These are phyloP conservation scores for Falco novaeseelandiae DNA, from an alignment of 2,797 vertebrate genomes.

Conservation along the genomic window DNA sequence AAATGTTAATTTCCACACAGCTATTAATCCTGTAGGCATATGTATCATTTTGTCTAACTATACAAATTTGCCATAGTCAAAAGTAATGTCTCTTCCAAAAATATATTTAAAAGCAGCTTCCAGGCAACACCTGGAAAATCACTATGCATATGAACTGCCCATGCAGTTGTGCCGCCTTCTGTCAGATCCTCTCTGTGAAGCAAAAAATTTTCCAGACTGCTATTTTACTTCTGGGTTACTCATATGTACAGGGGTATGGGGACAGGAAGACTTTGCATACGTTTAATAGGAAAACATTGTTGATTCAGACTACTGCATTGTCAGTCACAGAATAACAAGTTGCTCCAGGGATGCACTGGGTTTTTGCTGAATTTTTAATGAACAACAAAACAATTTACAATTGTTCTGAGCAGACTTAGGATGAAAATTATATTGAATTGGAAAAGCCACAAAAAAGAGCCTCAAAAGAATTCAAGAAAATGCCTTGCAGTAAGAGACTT, in stretches of 20 bases:
- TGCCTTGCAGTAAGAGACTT: not conserved
- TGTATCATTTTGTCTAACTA: not conserved
- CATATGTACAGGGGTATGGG: not conserved
- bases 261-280: not conserved
- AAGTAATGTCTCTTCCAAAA: not conserved
- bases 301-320: not conserved
- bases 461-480: not conserved
- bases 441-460: not conserved
- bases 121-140: not conserved
- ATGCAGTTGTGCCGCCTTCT: not conserved
- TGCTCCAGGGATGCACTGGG: not conserved
- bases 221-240: not conserved
- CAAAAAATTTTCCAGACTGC: not conserved
- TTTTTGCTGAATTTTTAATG: conserved; percentile 4
- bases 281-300: not conserved
- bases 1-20: not conserved
- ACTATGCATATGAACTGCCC: not conserved
- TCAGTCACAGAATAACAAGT: not conserved
- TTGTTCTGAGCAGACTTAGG: not conserved
- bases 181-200: not conserved
- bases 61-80: not conserved
- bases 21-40: not conserved
- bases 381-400: not conserved
- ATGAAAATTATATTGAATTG: not conserved
- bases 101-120: not conserved